These are phyloP conservation scores for Callopanchax toddi DNA, from an alignment of 2,113 vertebrate species.

Conservation along the genomic window DNA sequence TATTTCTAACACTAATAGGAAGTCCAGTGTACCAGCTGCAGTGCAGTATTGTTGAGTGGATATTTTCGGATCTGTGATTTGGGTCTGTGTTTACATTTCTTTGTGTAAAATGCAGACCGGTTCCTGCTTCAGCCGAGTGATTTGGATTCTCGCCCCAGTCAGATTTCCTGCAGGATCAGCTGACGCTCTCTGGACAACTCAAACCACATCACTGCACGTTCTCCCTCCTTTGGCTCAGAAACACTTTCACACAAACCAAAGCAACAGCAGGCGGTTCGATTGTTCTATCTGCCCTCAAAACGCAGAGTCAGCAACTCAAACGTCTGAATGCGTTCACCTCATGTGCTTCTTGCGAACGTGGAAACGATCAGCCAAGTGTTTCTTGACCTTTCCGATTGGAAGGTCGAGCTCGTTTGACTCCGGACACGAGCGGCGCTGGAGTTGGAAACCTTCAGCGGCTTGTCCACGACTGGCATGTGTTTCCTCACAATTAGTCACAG, in stretches of 20 bases:
- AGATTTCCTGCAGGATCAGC: constrained; percentile 59
- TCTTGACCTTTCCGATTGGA: constrained; percentile 55
- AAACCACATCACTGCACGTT: constrained; percentile 42
- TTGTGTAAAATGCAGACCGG: constrained; percentile 13
- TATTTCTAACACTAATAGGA: not conserved
- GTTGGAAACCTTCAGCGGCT: constrained; percentile 32
- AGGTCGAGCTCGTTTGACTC: constrained; percentile 28
- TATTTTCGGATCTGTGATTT: constrained; percentile 15
- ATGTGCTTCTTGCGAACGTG: constrained; percentile 43
- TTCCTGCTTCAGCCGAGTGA: constrained; percentile 38
- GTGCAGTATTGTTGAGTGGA: not conserved
- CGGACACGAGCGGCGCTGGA: constrained; percentile 40
- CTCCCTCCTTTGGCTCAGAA: constrained; percentile 29
- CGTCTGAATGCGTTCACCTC: constrained; percentile 1
- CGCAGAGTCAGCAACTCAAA: constrained; percentile 15
- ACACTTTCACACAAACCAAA: constrained; percentile 14
- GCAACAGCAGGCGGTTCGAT: constrained; percentile 1
- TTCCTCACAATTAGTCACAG: constrained; percentile 67
- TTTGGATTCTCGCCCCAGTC: constrained; percentile 35
- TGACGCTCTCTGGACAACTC: constrained; percentile 48
- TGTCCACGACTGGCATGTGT: constrained; percentile 50
- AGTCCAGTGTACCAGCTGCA: not conserved
- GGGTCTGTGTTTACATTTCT: not conserved
- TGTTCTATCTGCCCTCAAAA: not conserved
- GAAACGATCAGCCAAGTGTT: constrained; percentile 59